Conservation (phyloP, 2,888 invertebrate genomes). For the Melinopterus prodromus region DNA sequence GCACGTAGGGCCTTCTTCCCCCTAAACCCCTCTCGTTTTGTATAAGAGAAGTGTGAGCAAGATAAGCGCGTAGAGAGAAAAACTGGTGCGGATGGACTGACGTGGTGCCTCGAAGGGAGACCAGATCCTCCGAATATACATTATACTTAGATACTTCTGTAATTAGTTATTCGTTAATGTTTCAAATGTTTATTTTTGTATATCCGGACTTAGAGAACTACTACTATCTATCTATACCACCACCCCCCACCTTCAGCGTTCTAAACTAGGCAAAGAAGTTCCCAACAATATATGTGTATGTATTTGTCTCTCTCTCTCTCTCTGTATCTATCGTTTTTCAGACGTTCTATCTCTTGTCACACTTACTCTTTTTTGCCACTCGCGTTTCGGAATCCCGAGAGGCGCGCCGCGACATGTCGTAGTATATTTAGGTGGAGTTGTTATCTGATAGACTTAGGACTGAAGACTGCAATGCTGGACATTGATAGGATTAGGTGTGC, state of each 20-base stretch:
- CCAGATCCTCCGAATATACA: slow-evolving; percentile 10
- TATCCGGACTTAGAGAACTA: slow-evolving; percentile 15
- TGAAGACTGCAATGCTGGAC: slow-evolving; percentile 58
- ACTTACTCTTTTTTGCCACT: background rate
- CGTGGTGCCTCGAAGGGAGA: background rate
- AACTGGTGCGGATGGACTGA: background rate
- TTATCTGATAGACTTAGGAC: slow-evolving; percentile 52
- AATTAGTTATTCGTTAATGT: slow-evolving; percentile 25
- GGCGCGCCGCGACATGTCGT: background rate
- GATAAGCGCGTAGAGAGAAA: slow-evolving; percentile 11
- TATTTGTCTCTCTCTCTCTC: background rate
- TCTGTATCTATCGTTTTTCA: background rate
- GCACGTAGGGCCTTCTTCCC: slow-evolving; percentile 24
- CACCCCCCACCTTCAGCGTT: background rate
- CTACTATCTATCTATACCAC: slow-evolving; percentile 8
- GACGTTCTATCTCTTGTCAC: background rate
- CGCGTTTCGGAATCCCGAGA: background rate
- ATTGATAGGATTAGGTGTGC: slow-evolving; percentile 55
- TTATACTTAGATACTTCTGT: slow-evolving; percentile 6
- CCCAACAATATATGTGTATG: background rate
- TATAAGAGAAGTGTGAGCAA: slow-evolving; percentile 14
- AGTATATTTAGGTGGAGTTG: slow-evolving; percentile 35
- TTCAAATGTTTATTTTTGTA: slow-evolving; percentile 26
- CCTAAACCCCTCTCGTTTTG: slow-evolving; percentile 12
- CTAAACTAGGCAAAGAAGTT: background rate